Conservation (phyloP, 2,113 vertebrate species). For the Tinamus guttatus region DNA sequence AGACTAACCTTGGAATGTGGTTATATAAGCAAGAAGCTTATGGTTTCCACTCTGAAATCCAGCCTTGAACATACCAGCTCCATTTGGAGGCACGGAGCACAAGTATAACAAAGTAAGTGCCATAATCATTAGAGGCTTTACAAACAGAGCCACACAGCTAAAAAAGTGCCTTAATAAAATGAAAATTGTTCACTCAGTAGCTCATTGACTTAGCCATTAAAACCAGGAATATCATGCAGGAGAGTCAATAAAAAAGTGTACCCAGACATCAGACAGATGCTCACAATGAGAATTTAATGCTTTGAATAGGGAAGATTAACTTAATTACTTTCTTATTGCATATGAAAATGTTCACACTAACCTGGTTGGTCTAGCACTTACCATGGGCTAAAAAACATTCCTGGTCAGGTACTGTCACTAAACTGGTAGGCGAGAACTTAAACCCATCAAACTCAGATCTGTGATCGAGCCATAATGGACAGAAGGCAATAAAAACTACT, state of each 20-base stretch:
- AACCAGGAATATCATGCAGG: not conserved
- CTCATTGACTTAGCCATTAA: not conserved
- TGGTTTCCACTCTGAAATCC: constrained; percentile 70
- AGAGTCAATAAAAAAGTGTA: not conserved
- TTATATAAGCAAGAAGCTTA: constrained; percentile 73
- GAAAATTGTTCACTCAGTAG: not conserved
- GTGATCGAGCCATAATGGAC: not conserved
- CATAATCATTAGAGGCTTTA: constrained; percentile 15
- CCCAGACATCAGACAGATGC: not conserved
- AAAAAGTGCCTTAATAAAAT: constrained; percentile 1
- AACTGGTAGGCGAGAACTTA: not conserved
- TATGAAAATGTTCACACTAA: not conserved
- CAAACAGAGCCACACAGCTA: constrained; percentile 13
- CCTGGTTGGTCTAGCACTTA: not conserved
- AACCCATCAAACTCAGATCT: not conserved
- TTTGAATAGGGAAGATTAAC: not conserved
- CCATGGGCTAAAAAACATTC: not conserved
- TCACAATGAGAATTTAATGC: not conserved
- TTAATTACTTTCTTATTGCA: not conserved
- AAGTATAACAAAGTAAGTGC: constrained; percentile 61
- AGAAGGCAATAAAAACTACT: not conserved
- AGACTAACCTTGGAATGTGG: constrained; percentile 74
- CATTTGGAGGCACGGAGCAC: constrained; percentile 44
- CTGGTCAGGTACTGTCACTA: not conserved
- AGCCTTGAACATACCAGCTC: constrained; percentile 61